A percentile compares a stretch with the other conserved stretches of the same genome.
phyloP scores from a whole-genome alignment of 2,888 invertebrate genomes.

The Ellobium chinense region DNA sequence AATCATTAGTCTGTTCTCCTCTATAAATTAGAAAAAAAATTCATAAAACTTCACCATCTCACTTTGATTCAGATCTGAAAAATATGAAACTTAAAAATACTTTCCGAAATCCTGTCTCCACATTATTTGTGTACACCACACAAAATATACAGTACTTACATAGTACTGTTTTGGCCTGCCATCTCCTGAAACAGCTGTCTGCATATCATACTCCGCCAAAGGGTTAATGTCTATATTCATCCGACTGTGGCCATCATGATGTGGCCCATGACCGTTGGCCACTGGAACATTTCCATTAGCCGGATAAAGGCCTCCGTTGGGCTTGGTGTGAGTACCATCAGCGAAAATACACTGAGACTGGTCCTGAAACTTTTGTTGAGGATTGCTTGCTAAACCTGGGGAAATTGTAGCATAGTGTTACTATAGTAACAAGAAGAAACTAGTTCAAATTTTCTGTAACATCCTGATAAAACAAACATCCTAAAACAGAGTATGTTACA shows the following conservation, averaged over 20 bases:
- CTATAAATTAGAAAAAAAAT: too few species aligned
- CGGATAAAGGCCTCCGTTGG: slow-evolving; percentile 36
- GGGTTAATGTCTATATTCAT: slow-evolving; percentile 43
- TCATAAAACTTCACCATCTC: too few species aligned
- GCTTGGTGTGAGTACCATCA: slow-evolving; percentile 14
- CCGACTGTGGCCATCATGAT: background rate
- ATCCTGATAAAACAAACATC: too few species aligned
- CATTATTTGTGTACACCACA: too few species aligned
- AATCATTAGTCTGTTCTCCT: too few species aligned
- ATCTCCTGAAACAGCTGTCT: slow-evolving; percentile 19
- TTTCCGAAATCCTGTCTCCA: too few species aligned
- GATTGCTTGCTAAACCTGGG: slow-evolving; percentile 11
- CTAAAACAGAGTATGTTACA: too few species aligned
- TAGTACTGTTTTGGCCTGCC: slow-evolving; percentile 33
- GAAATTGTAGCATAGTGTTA: too few species aligned
- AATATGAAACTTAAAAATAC: too few species aligned
- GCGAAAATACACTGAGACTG: slow-evolving; percentile 41
- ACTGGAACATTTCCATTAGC: slow-evolving; percentile 14
- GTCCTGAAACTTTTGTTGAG: slow-evolving; percentile 37
- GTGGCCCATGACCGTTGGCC: slow-evolving; percentile 28
- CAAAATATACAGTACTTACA: slow-evolving; percentile 24
- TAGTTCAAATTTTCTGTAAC: too few species aligned
- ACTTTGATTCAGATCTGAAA: too few species aligned
- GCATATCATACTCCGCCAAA: slow-evolving; percentile 42
- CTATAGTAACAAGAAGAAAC: too few species aligned